Evolutionary conservation across 2,797 vertebrate genomes (phyloP).

Genomic region (Neopelma chrysocephalum): DNA sequence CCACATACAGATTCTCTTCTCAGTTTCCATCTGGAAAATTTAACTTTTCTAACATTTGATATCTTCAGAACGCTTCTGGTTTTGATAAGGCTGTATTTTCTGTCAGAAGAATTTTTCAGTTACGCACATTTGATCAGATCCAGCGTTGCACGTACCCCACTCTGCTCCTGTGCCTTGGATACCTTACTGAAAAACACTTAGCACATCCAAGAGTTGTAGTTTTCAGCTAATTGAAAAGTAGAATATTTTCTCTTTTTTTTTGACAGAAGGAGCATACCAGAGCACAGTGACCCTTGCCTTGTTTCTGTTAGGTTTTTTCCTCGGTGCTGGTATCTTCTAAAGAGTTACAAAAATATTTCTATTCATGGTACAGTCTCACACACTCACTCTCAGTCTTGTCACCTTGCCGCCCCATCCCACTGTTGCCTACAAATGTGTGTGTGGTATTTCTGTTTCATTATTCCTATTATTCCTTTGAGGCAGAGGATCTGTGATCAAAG

Average conservation of each 20-base stretch:
- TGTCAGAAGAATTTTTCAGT: not conserved
- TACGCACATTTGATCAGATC: not conserved
- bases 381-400: not conserved
- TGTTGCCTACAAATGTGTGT: not conserved
- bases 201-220: not conserved
- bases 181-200: not conserved
- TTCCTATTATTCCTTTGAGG: not conserved
- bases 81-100: slow-evolving; percentile 4
- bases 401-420: not conserved
- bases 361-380: not conserved
- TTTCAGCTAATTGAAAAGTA: not conserved
- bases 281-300: not conserved
- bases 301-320: not conserved
- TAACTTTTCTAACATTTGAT: not conserved
- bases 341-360: not conserved
- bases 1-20: not conserved
- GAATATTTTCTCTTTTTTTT: not conserved
- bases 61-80: not conserved
- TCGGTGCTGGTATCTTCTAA: not conserved
- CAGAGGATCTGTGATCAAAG: not conserved
- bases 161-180: not conserved
- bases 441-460: not conserved
- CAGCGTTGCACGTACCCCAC: fast-evolving
- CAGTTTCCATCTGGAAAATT: slow-evolving; percentile 1
- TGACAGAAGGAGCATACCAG: not conserved